Evolutionary conservation across 2,888 invertebrate genomes (phyloP).

Genomic region (Linnaemya vulpina): DNA sequence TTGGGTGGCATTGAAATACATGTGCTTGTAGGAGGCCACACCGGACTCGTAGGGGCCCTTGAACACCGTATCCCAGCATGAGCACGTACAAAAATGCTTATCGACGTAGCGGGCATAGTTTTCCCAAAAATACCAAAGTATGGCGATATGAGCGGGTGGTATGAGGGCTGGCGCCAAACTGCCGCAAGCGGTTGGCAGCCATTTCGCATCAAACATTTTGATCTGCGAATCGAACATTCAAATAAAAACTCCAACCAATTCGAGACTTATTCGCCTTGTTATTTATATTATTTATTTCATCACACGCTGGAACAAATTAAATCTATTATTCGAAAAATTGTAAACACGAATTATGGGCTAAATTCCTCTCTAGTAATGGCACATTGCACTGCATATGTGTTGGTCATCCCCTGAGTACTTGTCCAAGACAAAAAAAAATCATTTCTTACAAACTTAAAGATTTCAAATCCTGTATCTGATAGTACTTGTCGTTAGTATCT

Average conservation of each 20-base stretch:
- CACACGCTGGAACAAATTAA: too few relatives aligned
- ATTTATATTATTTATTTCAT: too few relatives aligned
- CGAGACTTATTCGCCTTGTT: not conserved
- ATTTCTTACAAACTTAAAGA: too few relatives aligned
- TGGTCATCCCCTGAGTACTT: too few relatives aligned
- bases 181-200: slow-evolving; percentile 82
- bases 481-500: too few relatives aligned
- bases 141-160: slow-evolving; percentile 86
- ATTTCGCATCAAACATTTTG: slow-evolving; percentile 81
- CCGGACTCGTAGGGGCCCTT: slow-evolving; percentile 89
- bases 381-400: too few relatives aligned
- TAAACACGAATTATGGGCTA: too few relatives aligned
- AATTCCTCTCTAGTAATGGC: too few relatives aligned
- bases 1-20: slow-evolving; percentile 88
- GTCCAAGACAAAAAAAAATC: too few relatives aligned
- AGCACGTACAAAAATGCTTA: slow-evolving; percentile 87
- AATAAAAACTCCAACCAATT: not conserved
- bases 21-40: slow-evolving; percentile 88
- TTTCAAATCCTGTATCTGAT: too few relatives aligned
- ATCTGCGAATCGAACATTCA: slow-evolving; percentile 5
- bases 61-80: slow-evolving; percentile 91
- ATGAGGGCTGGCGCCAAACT: slow-evolving; percentile 84
- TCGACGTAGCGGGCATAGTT: slow-evolving; percentile 87
- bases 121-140: slow-evolving; percentile 87
- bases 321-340: not conserved